Base-by-base conservation (phyloP, 2,113 vertebrate genomes). In the Saguinus imperator region DNA sequence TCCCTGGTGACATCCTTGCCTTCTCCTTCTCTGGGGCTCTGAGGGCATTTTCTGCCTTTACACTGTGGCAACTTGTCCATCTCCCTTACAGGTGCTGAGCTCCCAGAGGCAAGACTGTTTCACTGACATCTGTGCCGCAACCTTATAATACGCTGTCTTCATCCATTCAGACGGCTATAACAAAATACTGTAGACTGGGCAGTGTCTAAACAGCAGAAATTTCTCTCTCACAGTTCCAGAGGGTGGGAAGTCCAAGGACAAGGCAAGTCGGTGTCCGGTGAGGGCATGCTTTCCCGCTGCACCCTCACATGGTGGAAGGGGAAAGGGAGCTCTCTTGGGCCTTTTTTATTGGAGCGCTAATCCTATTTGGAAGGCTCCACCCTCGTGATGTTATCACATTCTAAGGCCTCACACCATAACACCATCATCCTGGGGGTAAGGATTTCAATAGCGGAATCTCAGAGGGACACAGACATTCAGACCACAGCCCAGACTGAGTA, bases 21-120 rank as follows among this genome's bases (percentile, higher is more conserved):
- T 21, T 23, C 76, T 73, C n/a, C 72, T 21, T 45, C 55, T 45
- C 8, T 2, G 25, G 32, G 27, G 27, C 45, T 14, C 52, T 8
- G 52, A 58, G 55, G 66, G n/a, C 37, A 35, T 43, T 23, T 68
- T 21, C 48, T 66, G 35, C 70, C 27, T 57, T 52, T 14, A 61
- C 3, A 13, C 35, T 9, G 0, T 20, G 20, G 37, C 3, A 14
- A 16, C 25, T 52, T 32, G 3, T 29, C 1, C 23, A 5, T 43
- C 21, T 29, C 43, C 45, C 27, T 52, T 50, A 21, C 10, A 7
- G 35, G 8, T 7, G 0, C 12, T 32, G 14, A 66, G n/a, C 82
- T 43, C 72, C 91, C 66, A 16, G 21, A 52, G 57, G 18, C 72
- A 86, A 72, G 45, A 4, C 35, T 11, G 13, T 18, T 27, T n/a